phyloP scores from a whole-genome alignment of 2,888 invertebrate species.

The Epinotia demarniana region DNA sequence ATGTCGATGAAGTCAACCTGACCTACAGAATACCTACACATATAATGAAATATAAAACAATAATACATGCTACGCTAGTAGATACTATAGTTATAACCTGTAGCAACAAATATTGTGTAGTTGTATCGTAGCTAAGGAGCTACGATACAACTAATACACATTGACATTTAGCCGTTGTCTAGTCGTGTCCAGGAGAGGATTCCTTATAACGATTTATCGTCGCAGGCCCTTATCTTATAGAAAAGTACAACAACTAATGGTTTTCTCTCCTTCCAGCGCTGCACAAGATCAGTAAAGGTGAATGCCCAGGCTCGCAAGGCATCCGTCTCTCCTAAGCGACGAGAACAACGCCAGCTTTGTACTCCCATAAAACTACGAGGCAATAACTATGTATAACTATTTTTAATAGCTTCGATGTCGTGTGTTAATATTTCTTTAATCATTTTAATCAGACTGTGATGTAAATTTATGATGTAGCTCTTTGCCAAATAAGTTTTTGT shows the following conservation, averaged over 20 bases:
- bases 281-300: constrained; percentile 85
- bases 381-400: neutral
- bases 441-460: constrained; percentile 10
- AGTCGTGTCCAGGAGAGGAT: neutral
- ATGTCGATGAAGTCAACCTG: too few species aligned
- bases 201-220: constrained; percentile 3
- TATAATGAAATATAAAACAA: too few species aligned
- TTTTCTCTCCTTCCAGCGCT: constrained; percentile 80
- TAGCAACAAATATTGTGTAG: too few species aligned
- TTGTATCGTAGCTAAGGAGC: too few species aligned
- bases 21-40: too few species aligned
- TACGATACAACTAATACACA: too few species aligned
- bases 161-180: too few species aligned
- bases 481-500: neutral
- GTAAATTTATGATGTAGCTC: neutral
- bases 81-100: too few species aligned
- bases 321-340: constrained; percentile 84
- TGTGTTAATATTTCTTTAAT: neutral
- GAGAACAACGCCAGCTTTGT: constrained; percentile 18
- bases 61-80: too few species aligned
- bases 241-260: constrained; percentile 4
- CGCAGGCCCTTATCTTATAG: constrained; percentile 34
- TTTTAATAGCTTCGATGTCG: neutral
- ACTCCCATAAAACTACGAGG: neutral
- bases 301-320: constrained; percentile 86